Percentiles rank a stretch among this genome's conserved stretches.
These are phyloP conservation scores for Cephus rjabovi DNA, from an alignment of 2,888 invertebrate genomes.

Conservation along the genomic window DNA sequence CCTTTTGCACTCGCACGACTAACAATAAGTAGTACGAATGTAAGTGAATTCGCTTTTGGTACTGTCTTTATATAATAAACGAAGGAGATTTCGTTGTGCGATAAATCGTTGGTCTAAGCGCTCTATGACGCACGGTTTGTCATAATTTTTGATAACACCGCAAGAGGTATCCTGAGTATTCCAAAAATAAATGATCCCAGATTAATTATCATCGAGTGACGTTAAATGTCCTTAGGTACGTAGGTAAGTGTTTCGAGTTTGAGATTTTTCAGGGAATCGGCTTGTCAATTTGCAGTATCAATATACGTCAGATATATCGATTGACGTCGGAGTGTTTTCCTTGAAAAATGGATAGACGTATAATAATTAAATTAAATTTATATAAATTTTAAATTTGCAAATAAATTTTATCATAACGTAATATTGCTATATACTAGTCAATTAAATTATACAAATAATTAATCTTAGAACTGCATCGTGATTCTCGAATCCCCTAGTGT, in stretches of 20 bases:
- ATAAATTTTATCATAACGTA: too few species aligned
- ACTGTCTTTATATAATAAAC: slow-evolving; percentile 34
- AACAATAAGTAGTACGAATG: background rate
- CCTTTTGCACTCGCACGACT: background rate
- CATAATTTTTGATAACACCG: slow-evolving; percentile 20
- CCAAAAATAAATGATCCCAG: background rate
- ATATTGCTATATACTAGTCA: too few species aligned
- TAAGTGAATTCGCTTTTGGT: background rate
- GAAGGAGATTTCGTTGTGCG: slow-evolving; percentile 16
- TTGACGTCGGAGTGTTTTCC: background rate
- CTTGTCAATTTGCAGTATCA: background rate
- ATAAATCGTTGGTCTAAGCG: slow-evolving; percentile 26
- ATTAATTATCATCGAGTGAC: background rate
- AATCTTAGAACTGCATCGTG: background rate
- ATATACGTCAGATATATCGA: background rate
- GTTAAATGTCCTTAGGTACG: background rate
- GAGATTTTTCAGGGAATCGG: background rate
- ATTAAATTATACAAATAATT: background rate
- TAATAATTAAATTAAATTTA: too few species aligned
- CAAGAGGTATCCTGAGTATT: background rate
- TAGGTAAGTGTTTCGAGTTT: background rate
- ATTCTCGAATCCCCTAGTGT: background rate
- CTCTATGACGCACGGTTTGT: slow-evolving; percentile 31
- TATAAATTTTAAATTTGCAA: too few species aligned
- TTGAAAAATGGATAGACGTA: background rate